Conservation (phyloP, 2,113 vertebrate species). For the Leptosomus discolor region DNA sequence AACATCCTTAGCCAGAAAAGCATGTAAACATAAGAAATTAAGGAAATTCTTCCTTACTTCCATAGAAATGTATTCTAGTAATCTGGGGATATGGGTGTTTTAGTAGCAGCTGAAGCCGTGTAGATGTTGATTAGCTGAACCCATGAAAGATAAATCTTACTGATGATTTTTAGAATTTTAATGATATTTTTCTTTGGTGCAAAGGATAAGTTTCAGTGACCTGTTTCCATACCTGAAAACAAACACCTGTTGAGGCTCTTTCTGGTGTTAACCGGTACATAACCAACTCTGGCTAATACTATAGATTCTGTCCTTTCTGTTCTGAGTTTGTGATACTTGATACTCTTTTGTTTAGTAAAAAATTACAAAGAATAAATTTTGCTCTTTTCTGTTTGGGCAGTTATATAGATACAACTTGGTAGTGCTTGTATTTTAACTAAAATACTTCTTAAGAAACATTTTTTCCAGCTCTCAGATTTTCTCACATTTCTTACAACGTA, state of each 20-base stretch:
- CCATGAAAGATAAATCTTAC: neutral
- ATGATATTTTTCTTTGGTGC: neutral
- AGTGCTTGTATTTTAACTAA: neutral
- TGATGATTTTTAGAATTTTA: neutral
- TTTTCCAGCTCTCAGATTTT: neutral
- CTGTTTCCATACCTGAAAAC: neutral
- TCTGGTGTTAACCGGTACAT: neutral
- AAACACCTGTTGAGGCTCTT: neutral
- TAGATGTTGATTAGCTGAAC: neutral
- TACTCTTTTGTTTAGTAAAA: neutral
- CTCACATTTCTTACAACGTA: neutral
- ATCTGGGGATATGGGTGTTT: neutral
- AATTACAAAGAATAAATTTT: neutral
- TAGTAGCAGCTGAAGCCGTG: neutral
- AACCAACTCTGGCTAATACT: neutral
- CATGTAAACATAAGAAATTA: neutral
- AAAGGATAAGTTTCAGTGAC: neutral
- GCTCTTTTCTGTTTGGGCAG: neutral
- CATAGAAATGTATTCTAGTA: neutral
- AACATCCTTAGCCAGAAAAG: neutral
- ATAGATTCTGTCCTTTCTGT: neutral
- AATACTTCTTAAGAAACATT: neutral
- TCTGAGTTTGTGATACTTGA: neutral
- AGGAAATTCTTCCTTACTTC: neutral
- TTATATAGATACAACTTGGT: neutral